Conservation (phyloP, 2,888 invertebrate genomes). For the Drosophila sordidula region DNA sequence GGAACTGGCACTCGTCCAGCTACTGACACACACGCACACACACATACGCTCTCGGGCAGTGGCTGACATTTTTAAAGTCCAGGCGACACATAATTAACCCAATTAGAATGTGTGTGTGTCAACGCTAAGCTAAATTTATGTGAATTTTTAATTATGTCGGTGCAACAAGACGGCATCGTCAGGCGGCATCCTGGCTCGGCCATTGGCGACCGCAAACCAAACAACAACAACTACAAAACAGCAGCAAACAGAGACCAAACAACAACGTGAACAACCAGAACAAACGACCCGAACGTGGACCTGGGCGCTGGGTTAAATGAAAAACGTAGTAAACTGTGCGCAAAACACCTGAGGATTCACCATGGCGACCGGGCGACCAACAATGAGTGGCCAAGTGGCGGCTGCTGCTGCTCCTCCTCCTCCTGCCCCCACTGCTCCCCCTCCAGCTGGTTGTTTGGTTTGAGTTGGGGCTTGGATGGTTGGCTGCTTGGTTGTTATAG, state of each 20-base stretch:
- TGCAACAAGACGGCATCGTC: constrained; percentile 35
- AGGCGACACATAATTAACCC: constrained; percentile 83
- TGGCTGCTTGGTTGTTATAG: constrained; percentile 45
- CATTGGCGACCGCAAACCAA: constrained; percentile 64
- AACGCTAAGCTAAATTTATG: constrained; percentile 82
- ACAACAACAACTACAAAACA: constrained; percentile 35
- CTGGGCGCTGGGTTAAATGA: constrained; percentile 72
- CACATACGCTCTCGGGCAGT: constrained; percentile 17
- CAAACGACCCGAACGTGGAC: constrained; percentile 56
- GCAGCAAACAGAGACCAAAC: constrained; percentile 13
- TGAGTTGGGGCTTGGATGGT: constrained; percentile 1
- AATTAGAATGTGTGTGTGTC: constrained; percentile 79
- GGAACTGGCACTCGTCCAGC: constrained; percentile 47
- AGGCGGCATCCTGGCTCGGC: constrained; percentile 51
- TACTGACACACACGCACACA: constrained; percentile 35
- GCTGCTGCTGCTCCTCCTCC: constrained; percentile 46
- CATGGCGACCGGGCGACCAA: constrained; percentile 69
- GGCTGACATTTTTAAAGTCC: constrained; percentile 79
- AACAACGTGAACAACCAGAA: constrained; percentile 41
- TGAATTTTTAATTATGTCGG: constrained; percentile 80
- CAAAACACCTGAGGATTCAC: constrained; percentile 83
- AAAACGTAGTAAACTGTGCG: constrained; percentile 79
- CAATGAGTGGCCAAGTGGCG: constrained; percentile 77
- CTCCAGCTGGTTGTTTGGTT: constrained; percentile 18
- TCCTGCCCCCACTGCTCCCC: constrained; percentile 27